Evolutionary conservation across 2,113 vertebrate species (phyloP).

Genomic region (Hystrix cristata): DNA sequence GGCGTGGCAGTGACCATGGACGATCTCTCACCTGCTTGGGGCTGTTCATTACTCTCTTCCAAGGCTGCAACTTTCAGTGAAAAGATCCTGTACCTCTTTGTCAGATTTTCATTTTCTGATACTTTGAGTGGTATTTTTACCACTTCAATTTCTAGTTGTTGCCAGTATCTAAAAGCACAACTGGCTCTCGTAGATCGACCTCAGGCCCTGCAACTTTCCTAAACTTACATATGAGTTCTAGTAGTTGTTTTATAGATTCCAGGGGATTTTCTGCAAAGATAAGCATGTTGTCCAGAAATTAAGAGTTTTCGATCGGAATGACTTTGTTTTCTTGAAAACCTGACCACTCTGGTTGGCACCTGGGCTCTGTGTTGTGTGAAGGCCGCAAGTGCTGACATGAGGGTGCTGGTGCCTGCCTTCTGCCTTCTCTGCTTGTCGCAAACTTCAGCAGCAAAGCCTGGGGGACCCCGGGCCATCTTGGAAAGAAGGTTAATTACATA

Average conservation of each 20-base stretch:
- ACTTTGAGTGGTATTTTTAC: not conserved
- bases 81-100: too few species aligned
- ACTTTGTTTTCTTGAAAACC: not conserved
- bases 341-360: too few species aligned
- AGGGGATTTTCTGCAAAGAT: not conserved
- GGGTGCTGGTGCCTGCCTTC: not conserved
- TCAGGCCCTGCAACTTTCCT: not conserved
- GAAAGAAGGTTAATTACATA: not conserved
- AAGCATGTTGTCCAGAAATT: not conserved
- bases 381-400: not conserved
- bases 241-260: not conserved
- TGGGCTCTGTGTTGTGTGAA: accelerated
- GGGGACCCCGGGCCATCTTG: not conserved
- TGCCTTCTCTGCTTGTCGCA: not conserved
- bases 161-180: not conserved
- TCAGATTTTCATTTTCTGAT: not conserved
- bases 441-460: too few species aligned
- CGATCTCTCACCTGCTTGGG: too few species aligned
- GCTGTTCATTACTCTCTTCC: not conserved
- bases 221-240: not conserved
- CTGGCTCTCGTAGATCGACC: not conserved
- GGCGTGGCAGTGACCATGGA: not conserved
- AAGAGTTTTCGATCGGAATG: not conserved
- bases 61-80: not conserved
- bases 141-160: not conserved